Base-by-base conservation (phyloP, 2,888 invertebrate genomes). In the Calliopum simillimum region DNA sequence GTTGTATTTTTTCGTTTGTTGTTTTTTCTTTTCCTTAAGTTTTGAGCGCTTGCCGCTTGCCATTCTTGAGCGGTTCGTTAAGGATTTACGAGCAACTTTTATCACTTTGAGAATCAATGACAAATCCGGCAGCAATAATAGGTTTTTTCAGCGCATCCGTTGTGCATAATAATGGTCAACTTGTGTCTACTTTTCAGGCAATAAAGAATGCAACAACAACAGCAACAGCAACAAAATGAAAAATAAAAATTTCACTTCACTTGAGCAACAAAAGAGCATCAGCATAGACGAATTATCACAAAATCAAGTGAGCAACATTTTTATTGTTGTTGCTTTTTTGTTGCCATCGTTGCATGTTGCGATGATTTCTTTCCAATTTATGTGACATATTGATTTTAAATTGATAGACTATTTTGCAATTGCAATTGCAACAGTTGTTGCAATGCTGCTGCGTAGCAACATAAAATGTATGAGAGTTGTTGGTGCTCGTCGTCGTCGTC, bases 341-440 rank as follows among this genome's bases (percentile, higher is more conserved):
- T 78, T 77, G 75, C 69, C 72, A 77, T 49, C 73, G 13, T 19
- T 58, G 69, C 71, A 59, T 72, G 71, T 47, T 68, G 49, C 71
- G 82, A 84, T 84, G 85, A 82, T 84, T 85, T 85, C 83, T 85
- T 83, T 82, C 84, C 85, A 85, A 85, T 85, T 85, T 86, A 86
- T 85, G 82, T 85, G 85, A 85, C 85, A 85, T 85, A 85, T 85
- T 85, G 85, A 85, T 85, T 85, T 83, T 82, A 81, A 86, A 85
- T 86, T 85, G 84, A 84, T 84, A 84, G 85, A 81, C 84, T 66
- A 47, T 66, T 66, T 66, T 66, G 66, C 56, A 46, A 47, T 44
- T 59, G 43, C 80, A 81, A 74, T 71, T 70, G n/a, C 73, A 74
- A 73, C 71, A 70, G 70, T 71, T 73, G 69, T 64, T 61, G 70